These are phyloP conservation scores for Tachypleus tridentatus DNA, from an alignment of 1,140 invertebrate genomes.

Conservation along the genomic window DNA sequence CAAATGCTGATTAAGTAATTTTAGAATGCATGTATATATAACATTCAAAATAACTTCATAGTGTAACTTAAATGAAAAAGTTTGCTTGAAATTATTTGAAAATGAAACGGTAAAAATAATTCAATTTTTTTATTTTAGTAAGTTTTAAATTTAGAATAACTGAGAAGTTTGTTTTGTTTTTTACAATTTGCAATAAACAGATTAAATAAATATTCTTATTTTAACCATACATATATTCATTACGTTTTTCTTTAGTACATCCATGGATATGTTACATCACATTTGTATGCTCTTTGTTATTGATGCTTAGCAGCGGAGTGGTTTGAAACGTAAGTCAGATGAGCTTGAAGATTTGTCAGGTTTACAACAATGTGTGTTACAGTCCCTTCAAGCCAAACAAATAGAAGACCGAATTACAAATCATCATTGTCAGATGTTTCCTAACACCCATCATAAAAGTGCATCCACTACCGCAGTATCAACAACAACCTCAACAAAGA, in stretches of 20 bases:
- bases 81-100: too few relatives aligned
- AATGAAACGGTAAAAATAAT: too few relatives aligned
- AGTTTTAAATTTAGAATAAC: too few relatives aligned
- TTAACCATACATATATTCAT: neutral
- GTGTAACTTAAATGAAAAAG: too few relatives aligned
- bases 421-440: conserved; percentile 1
- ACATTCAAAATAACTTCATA: too few relatives aligned
- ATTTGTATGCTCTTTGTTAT: conserved; percentile 5
- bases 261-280: neutral
- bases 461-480: conserved; percentile 1
- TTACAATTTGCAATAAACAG: neutral
- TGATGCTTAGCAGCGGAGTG: conserved; percentile 25
- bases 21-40: too few relatives aligned
- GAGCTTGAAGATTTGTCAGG: conserved; percentile 19
- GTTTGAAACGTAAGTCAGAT: conserved; percentile 15
- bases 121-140: too few relatives aligned
- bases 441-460: conserved; percentile 1
- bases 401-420: neutral
- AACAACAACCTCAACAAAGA: neutral
- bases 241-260: neutral
- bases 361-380: conserved; percentile 12
- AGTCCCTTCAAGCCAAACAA: conserved; percentile 1
- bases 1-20: too few relatives aligned
- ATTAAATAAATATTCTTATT: neutral
- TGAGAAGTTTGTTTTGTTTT: neutral